phyloP scores from a whole-genome alignment of 2,797 vertebrate species.

The Muscicapa striata region DNA sequence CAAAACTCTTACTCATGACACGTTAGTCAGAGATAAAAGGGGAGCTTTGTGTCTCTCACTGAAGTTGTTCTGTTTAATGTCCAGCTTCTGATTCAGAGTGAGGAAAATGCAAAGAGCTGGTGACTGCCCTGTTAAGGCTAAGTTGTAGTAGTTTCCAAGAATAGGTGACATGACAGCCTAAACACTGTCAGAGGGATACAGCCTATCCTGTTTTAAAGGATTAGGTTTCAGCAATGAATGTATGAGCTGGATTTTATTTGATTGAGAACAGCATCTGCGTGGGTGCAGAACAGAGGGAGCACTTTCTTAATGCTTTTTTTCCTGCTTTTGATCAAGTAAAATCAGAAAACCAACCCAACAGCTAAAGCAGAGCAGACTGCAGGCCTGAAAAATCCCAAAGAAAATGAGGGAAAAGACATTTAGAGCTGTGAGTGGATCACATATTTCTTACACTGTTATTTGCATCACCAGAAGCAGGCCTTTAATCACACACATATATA shows the following conservation, averaged over 20 bases:
- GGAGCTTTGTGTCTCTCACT: background rate
- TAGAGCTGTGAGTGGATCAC: background rate
- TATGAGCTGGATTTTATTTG: background rate
- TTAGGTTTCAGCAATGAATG: accelerated
- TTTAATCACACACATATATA: background rate
- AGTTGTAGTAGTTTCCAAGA: background rate
- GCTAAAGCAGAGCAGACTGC: background rate
- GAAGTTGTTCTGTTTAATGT: background rate
- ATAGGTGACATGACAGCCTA: accelerated
- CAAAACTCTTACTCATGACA: background rate
- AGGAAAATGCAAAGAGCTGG: background rate
- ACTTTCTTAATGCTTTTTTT: background rate
- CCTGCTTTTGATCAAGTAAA: background rate
- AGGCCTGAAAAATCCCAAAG: background rate
- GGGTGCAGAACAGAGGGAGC: background rate
- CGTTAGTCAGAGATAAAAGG: background rate
- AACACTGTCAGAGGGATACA: background rate
- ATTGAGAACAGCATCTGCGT: background rate
- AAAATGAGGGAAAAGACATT: background rate
- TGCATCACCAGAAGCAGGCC: background rate
- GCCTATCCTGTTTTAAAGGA: background rate
- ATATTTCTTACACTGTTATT: background rate
- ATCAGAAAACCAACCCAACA: background rate
- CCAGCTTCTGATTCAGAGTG: background rate
- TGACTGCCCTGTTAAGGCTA: background rate